Percentiles rank a stretch among this genome's conserved stretches.
These are phyloP conservation scores for Parauchenoglanis punctatus DNA, from an alignment of 2,797 vertebrate genomes.

Conservation along the genomic window DNA sequence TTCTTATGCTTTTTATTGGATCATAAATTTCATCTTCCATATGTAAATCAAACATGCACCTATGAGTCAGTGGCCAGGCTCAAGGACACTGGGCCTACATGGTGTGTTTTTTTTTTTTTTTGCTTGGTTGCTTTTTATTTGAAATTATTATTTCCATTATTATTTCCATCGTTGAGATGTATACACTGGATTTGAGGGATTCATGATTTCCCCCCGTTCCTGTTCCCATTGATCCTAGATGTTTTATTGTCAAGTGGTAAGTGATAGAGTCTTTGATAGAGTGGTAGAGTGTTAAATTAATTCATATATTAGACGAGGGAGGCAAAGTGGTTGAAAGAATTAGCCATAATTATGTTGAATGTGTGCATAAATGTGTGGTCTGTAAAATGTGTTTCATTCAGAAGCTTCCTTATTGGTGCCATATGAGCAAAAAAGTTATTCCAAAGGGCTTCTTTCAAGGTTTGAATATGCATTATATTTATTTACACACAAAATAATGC, in stretches of 20 bases:
- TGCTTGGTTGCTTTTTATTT: not conserved
- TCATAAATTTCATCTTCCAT: constrained; percentile 39
- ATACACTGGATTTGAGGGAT: not conserved
- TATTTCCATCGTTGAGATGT: not conserved
- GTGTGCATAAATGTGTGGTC: not conserved
- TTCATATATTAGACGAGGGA: not conserved
- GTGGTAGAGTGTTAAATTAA: not conserved
- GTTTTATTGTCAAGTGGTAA: not conserved
- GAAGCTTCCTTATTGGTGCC: not conserved
- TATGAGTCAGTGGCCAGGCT: not conserved
- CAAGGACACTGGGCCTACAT: not conserved
- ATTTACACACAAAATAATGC: not conserved
- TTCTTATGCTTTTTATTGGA: constrained; percentile 51
- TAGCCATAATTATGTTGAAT: not conserved
- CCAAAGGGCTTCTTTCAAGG: not conserved
- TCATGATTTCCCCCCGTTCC: not conserved
- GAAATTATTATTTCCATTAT: not conserved
- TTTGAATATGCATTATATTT: not conserved
- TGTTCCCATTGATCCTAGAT: not conserved
- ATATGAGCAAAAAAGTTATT: not conserved
- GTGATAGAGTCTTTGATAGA: not conserved
- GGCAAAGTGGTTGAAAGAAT: not conserved
- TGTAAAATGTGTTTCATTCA: constrained; percentile 2
- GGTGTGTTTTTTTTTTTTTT: not conserved
- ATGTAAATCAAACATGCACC: constrained; percentile 53